A percentile compares a stretch with the other conserved stretches of the same genome.
These are phyloP conservation scores for Adelges cooleyi DNA, from an alignment of 1,140 invertebrate genomes.

Conservation along the genomic window DNA sequence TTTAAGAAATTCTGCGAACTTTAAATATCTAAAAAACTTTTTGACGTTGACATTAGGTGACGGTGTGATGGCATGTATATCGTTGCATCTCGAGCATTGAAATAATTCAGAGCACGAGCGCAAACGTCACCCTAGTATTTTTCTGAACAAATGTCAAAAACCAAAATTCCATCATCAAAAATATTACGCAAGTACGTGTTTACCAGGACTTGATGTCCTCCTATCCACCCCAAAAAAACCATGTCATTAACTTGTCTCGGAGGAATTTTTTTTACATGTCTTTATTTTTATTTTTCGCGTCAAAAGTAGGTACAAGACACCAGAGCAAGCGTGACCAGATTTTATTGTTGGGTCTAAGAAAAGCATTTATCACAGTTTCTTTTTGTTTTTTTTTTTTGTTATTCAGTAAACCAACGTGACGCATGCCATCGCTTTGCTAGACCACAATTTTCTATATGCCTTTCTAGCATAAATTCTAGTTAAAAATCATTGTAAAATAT, in stretches of 20 bases:
- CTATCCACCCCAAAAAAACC: background rate
- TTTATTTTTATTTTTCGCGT: conserved; percentile 12
- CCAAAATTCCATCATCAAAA: conserved; percentile 3
- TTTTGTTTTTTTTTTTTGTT: too few relatives aligned
- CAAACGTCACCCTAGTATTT: conserved; percentile 2
- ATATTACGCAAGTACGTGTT: conserved; percentile 18
- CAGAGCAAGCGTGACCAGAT: conserved; percentile 6
- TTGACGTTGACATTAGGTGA: too few relatives aligned
- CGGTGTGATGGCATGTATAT: too few relatives aligned
- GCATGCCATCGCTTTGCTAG: too few relatives aligned
- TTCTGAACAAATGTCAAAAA: conserved; percentile 6
- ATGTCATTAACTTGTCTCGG: conserved; percentile 16
- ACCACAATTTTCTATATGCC: too few relatives aligned
- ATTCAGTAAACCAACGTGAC: too few relatives aligned
- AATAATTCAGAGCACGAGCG: conserved; percentile 1
- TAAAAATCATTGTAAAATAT: too few relatives aligned
- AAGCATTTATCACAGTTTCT: background rate
- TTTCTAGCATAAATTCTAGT: too few relatives aligned
- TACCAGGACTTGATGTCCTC: conserved; percentile 9
- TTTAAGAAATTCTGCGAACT: too few relatives aligned
- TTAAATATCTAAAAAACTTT: too few relatives aligned
- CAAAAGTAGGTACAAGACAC: background rate
- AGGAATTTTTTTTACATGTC: background rate
- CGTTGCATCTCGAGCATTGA: too few relatives aligned
- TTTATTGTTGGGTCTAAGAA: background rate